Conservation (phyloP, 2,888 invertebrate species). For the Ectobius pallidus region DNA sequence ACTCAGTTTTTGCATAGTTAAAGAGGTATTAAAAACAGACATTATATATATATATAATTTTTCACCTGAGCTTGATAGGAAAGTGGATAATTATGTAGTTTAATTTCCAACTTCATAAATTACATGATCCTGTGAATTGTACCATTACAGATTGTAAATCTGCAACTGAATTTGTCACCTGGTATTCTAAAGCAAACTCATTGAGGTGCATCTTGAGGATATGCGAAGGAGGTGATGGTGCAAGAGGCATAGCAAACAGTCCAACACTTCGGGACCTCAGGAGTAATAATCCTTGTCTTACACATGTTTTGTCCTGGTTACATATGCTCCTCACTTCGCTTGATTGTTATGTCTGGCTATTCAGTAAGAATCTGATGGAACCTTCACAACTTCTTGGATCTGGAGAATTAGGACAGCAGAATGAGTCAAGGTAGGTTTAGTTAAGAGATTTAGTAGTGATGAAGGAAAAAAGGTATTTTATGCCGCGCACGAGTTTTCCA, state of each 20-base stretch:
- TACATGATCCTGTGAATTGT: no score
- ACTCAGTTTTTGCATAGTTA: no score
- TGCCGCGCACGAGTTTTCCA: no score
- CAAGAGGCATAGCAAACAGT: not conserved
- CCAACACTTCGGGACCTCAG: not conserved
- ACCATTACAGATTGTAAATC: constrained; percentile 44
- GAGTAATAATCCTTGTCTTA: not conserved
- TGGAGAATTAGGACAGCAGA: not conserved
- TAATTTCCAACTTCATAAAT: no score
- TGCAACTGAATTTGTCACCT: constrained; percentile 48
- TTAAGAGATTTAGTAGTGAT: no score
- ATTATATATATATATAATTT: no score
- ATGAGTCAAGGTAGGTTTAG: constrained; percentile 5
- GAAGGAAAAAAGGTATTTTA: no score
- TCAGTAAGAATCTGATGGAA: constrained; percentile 40
- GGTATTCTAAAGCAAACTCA: constrained; percentile 46
- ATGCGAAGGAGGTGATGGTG: constrained; percentile 39
- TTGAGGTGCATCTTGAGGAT: constrained; percentile 27
- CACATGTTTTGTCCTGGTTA: constrained; percentile 50
- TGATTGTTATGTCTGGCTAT: constrained; percentile 54
- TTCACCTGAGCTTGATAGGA: no score
- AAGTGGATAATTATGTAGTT: no score
- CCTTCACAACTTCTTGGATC: not conserved
- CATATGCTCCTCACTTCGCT: constrained; percentile 54
- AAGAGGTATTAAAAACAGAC: no score